These are phyloP conservation scores for Nestor notabilis DNA, from an alignment of 2,113 vertebrate species.

Conservation along the genomic window DNA sequence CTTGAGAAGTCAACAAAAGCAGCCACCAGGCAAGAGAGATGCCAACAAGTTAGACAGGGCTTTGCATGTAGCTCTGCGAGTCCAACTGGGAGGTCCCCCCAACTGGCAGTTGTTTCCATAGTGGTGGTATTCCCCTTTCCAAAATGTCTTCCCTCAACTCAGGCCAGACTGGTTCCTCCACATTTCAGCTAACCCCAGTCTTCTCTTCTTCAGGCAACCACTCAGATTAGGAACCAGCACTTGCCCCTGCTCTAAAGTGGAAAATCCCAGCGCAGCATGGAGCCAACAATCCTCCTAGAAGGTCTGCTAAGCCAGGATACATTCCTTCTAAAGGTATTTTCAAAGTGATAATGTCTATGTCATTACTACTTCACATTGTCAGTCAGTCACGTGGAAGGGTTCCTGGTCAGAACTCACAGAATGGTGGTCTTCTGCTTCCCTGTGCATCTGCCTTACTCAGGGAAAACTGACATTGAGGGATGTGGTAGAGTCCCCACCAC, in stretches of 20 bases:
- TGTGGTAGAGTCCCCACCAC: neutral
- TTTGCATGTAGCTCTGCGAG: neutral
- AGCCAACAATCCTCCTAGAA: neutral
- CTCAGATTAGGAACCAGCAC: neutral
- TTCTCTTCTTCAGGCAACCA: neutral
- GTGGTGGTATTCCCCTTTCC: neutral
- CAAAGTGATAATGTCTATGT: neutral
- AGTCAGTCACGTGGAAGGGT: neutral
- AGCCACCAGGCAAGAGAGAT: neutral
- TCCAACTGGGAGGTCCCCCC: neutral
- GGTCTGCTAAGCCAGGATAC: neutral
- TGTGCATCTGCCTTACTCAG: fast-evolving
- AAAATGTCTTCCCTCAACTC: neutral
- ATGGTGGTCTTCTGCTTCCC: neutral
- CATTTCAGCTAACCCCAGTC: neutral
- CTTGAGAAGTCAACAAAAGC: neutral
- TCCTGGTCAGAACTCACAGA: neutral
- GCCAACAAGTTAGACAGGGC: neutral
- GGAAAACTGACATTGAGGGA: neutral
- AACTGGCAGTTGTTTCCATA: neutral
- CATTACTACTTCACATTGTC: neutral
- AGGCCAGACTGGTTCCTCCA: neutral
- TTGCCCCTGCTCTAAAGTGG: neutral
- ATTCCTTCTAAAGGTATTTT: neutral
- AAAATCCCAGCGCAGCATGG: neutral